These are phyloP conservation scores for Hymenopus coronatus DNA, from an alignment of 2,888 invertebrate species.

Conservation along the genomic window DNA sequence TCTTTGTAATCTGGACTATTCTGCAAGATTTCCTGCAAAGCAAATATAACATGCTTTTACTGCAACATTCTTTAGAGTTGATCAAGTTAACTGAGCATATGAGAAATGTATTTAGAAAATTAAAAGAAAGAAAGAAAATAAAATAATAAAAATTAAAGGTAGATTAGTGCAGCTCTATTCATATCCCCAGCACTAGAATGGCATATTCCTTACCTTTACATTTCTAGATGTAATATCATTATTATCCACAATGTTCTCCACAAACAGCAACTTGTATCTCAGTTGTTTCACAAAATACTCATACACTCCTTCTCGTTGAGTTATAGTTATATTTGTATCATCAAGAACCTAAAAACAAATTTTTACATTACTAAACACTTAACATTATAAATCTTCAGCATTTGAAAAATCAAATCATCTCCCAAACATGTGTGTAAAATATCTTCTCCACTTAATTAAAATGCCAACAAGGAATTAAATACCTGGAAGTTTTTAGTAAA, in stretches of 20 bases:
- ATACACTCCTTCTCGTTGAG: conserved; percentile 73
- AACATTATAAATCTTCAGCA: conserved; percentile 14
- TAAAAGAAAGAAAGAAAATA: background rate
- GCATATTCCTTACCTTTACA: conserved; percentile 56
- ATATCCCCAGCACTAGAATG: too few relatives aligned
- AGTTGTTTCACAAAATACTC: conserved; percentile 68
- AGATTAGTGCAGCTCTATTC: too few relatives aligned
- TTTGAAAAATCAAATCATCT: background rate
- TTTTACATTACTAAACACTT: too few relatives aligned
- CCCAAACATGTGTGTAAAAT: background rate
- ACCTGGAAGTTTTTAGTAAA: too few relatives aligned
- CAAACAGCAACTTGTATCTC: conserved; percentile 83
- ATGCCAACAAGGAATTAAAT: too few relatives aligned
- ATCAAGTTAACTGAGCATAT: too few relatives aligned
- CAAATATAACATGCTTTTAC: background rate
- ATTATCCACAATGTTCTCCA: conserved; percentile 90
- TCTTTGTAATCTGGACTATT: conserved; percentile 83
- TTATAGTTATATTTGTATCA: conserved; percentile 85
- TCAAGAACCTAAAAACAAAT: conserved; percentile 72
- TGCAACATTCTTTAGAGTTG: background rate
- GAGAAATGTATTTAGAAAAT: background rate
- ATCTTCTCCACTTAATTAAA: too few relatives aligned
- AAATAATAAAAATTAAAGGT: background rate
- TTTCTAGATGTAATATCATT: conserved; percentile 66
- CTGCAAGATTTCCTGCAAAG: conserved; percentile 67